Percentiles rank a stretch among this genome's conserved stretches.
Evolutionary conservation across 2,797 vertebrate species (phyloP).

Genomic region (Esox lucius): DNA sequence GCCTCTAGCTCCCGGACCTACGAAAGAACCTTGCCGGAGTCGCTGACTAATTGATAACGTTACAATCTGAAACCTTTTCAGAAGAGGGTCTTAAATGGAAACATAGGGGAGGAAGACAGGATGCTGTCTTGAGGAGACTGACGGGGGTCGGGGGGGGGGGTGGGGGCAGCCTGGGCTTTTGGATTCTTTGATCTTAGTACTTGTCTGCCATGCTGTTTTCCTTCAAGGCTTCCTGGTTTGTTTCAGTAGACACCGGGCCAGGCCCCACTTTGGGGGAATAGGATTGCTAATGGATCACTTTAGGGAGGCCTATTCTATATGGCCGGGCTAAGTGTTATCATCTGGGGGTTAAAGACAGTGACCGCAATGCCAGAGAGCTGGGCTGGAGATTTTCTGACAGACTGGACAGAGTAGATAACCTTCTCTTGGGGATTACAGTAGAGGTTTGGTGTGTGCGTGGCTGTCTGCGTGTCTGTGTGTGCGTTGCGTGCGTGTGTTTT

Average conservation of each 20-base stretch:
- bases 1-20: constrained; percentile 47
- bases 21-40: constrained; percentile 61
- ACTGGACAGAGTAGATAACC: constrained; percentile 54
- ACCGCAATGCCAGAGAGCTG: constrained; percentile 64
- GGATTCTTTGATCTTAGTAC: constrained; percentile 78
- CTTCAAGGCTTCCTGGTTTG: constrained; percentile 82
- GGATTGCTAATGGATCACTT: constrained; percentile 83
- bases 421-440: constrained; percentile 70
- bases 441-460: constrained; percentile 33
- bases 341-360: constrained; percentile 76
- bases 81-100: constrained; percentile 73
- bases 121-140: constrained; percentile 30
- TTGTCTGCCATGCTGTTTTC: constrained; percentile 82
- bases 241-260: constrained; percentile 74
- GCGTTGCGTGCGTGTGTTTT: too few species aligned
- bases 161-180: constrained; percentile 7
- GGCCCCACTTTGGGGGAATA: constrained; percentile 71
- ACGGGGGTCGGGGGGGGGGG: constrained; percentile 4
- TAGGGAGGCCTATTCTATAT: constrained; percentile 79
- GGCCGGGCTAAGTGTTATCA: constrained; percentile 79
- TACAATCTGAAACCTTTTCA: constrained; percentile 73
- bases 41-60: constrained; percentile 80
- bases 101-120: constrained; percentile 59
- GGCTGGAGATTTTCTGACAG: neutral
- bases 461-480: neutral